Conservation (phyloP, 2,113 vertebrate species). For the Siniperca chuatsi region DNA sequence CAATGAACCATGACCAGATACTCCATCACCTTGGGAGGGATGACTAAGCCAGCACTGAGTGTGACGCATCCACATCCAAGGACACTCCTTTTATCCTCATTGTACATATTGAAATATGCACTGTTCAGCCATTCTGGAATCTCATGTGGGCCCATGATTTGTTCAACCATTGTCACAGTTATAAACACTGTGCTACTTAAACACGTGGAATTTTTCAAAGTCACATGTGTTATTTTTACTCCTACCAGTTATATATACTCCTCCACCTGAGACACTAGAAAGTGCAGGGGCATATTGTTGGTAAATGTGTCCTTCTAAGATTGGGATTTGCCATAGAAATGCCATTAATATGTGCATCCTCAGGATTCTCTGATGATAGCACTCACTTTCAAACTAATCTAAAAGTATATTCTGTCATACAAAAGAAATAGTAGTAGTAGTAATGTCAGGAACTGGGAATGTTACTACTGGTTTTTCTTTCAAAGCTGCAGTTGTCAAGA, state of each 20-base stretch:
- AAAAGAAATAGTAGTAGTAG: neutral
- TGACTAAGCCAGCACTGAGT: constrained; percentile 46
- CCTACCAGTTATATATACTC: neutral
- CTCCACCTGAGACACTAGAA: neutral
- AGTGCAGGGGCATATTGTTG: neutral
- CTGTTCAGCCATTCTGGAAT: constrained; percentile 7
- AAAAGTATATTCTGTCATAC: neutral
- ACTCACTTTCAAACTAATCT: neutral
- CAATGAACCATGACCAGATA: constrained; percentile 67
- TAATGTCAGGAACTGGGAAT: neutral
- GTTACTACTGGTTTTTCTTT: neutral
- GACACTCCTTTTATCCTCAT: constrained; percentile 54
- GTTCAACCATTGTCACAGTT: constrained; percentile 11
- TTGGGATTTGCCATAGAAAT: neutral
- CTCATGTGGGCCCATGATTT: constrained; percentile 8
- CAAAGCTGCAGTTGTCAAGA: neutral
- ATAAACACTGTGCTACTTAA: constrained; percentile 29
- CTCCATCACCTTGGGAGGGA: constrained; percentile 54
- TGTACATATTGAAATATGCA: constrained; percentile 49
- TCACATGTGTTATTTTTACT: neutral
- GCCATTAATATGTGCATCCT: neutral
- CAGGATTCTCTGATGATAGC: neutral
- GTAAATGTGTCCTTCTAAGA: neutral
- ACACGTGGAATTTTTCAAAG: constrained; percentile 16
- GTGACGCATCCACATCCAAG: constrained; percentile 61